Evolutionary conservation across 2,113 vertebrate species (phyloP).

Genomic region (Zosterops lateralis): DNA sequence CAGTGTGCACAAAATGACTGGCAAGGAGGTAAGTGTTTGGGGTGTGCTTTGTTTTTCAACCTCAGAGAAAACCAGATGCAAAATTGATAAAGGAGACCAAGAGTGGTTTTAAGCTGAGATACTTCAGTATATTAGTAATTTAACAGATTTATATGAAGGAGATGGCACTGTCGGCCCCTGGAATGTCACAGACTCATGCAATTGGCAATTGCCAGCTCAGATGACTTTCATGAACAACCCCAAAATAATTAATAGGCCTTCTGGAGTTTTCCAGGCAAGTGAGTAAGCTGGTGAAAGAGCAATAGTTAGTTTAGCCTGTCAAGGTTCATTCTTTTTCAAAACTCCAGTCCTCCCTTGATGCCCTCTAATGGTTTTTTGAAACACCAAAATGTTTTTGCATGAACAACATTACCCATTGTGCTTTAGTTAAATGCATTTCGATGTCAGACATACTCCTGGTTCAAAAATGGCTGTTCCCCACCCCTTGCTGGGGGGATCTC

Average conservation of each 20-base stretch:
- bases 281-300: slow-evolving; percentile 17
- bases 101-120: neutral
- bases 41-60: slow-evolving; percentile 49
- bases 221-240: slow-evolving; percentile 24
- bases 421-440: slow-evolving; percentile 66
- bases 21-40: slow-evolving; percentile 44
- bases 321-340: slow-evolving; percentile 71
- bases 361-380: slow-evolving; percentile 73
- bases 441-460: slow-evolving; percentile 59
- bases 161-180: slow-evolving; percentile 14
- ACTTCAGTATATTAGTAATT: slow-evolving; percentile 46
- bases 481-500: slow-evolving; percentile 23
- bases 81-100: slow-evolving; percentile 44
- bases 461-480: slow-evolving; percentile 28
- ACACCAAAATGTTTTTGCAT: slow-evolving; percentile 70
- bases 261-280: slow-evolving; percentile 54
- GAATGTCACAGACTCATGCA: slow-evolving; percentile 32
- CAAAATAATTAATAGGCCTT: slow-evolving; percentile 68
- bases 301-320: slow-evolving; percentile 66
- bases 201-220: slow-evolving; percentile 36
- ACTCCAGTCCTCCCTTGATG: slow-evolving; percentile 65
- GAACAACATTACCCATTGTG: slow-evolving; percentile 64
- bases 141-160: slow-evolving; percentile 20
- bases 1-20: slow-evolving; percentile 4
- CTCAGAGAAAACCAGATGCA: slow-evolving; percentile 44